Base-by-base conservation (phyloP, 2,797 vertebrate genomes). In the Serranus cabrilla region DNA sequence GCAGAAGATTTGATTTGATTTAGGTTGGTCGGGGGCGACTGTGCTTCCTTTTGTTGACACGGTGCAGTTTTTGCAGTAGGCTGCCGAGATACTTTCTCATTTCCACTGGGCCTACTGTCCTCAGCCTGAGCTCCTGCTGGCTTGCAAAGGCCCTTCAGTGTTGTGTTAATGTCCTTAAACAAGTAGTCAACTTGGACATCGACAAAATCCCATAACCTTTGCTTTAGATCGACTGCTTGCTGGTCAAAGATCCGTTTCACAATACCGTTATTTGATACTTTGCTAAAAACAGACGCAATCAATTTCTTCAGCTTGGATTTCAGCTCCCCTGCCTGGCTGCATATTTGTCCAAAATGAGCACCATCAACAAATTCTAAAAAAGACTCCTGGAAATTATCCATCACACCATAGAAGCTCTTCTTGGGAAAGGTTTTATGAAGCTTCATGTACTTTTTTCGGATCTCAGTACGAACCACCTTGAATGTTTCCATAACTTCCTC, bases 361-460 rank as follows among this genome's bases (percentile, higher is more conserved):
- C 93, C 90, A 31, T 96, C 96, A 74, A 99, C 94, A 81, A 98
- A 94, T 18, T 97, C 96, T 31, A 95, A 92, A 86, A 98, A 98
- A 72, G 96, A 97, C 67, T 95, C 93, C 65, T 95, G 94, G 79
- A 96, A 97, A 76, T 97, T 97, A 49, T 98, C 97, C 91, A 99
- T 96, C 83, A 99, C 95, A 34, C 96, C 96, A 71, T 95, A 95
- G 90, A 99, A 99, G 46, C 96, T 96, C 77, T 96, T 95, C 79
- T 94, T 93, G 60, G 97, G 96, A 88, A 99, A 97, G 16, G 91
- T 97, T 64, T 98, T 96, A 82, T 99, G 97, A 86, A 99, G 97
- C 85, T 99, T 99, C 98, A 99, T 99, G 27, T 99, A 99, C 91
- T 95, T 99, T 86, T 96, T 97, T 42, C 98, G 95, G 74, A 98